These are phyloP conservation scores for Tricholauxania praeusta DNA, from an alignment of 2,888 invertebrate species.

Conservation along the genomic window DNA sequence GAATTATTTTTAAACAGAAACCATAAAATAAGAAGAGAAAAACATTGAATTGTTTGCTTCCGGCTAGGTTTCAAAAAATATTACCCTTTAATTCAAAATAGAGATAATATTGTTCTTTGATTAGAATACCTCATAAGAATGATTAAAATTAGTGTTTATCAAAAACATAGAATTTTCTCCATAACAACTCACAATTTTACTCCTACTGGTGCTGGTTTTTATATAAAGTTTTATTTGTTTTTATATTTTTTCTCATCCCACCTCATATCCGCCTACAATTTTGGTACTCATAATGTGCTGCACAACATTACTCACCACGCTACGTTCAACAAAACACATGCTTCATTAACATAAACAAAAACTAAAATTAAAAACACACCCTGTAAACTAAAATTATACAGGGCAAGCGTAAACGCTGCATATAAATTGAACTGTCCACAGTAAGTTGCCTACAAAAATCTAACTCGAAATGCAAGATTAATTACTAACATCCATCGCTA, in stretches of 20 bases:
- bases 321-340: slow-evolving; percentile 30
- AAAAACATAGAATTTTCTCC: no score
- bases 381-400: slow-evolving; percentile 44
- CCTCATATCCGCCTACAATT: slow-evolving; percentile 37
- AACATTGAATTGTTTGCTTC: no score
- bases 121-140: no score
- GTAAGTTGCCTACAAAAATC: slow-evolving; percentile 68
- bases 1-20: no score
- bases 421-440: slow-evolving; percentile 76
- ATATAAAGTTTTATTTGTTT: slow-evolving; percentile 35
- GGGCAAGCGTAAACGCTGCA: slow-evolving; percentile 67
- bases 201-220: slow-evolving; percentile 48
- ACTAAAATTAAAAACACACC: slow-evolving; percentile 31
- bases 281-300: slow-evolving; percentile 6
- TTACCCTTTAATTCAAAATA: no score
- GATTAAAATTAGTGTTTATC: no score
- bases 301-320: slow-evolving; percentile 27
- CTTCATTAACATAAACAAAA: slow-evolving; percentile 32
- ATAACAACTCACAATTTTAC: not conserved
- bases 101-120: no score
- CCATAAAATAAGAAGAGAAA: no score
- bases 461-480: not conserved
- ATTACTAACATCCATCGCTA: not conserved
- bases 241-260: slow-evolving; percentile 44
- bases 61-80: no score